Percentiles rank a stretch among this genome's conserved stretches.
These are phyloP conservation scores for Plusia festucae DNA, from an alignment of 2,888 invertebrate genomes.

Conservation along the genomic window DNA sequence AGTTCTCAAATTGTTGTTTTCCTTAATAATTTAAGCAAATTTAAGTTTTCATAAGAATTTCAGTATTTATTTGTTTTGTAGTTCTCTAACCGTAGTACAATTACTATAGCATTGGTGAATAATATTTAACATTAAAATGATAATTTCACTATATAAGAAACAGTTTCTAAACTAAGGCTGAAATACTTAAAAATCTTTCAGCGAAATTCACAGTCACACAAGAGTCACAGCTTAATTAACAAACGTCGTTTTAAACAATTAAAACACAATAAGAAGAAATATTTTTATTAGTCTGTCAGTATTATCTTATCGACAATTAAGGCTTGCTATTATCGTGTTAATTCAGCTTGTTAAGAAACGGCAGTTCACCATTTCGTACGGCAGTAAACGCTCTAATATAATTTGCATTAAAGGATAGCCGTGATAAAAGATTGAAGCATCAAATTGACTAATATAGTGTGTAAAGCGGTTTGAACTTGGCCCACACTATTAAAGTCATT, in stretches of 20 bases:
- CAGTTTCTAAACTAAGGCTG: conserved; percentile 21
- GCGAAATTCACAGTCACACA: conserved; percentile 38
- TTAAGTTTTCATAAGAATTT: not conserved
- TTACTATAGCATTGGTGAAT: conserved; percentile 11
- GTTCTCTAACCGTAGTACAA: conserved; percentile 8
- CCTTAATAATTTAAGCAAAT: not conserved
- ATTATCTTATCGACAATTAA: conserved; percentile 42
- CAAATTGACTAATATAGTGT: conserved; percentile 20
- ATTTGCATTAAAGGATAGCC: conserved; percentile 36
- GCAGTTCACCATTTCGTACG: conserved; percentile 13
- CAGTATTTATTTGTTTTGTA: not conserved
- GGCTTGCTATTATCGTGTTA: conserved; percentile 35
- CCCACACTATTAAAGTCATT: conserved; percentile 25
- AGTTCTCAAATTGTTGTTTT: not conserved
- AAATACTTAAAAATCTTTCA: conserved; percentile 50
- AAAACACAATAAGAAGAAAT: conserved; percentile 48
- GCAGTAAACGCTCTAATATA: conserved; percentile 21
- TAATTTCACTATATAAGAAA: conserved; percentile 41
- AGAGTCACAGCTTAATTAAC: conserved; percentile 41
- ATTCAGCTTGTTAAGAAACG: conserved; percentile 40
- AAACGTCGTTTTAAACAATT: conserved; percentile 62
- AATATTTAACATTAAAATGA: too few relatives aligned
- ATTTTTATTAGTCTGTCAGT: conserved; percentile 49
- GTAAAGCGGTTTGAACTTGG: conserved; percentile 43
- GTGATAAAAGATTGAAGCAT: conserved; percentile 6